These are phyloP conservation scores for Hassar affinis DNA, from an alignment of 2,113 vertebrate genomes.

Conservation along the genomic window DNA sequence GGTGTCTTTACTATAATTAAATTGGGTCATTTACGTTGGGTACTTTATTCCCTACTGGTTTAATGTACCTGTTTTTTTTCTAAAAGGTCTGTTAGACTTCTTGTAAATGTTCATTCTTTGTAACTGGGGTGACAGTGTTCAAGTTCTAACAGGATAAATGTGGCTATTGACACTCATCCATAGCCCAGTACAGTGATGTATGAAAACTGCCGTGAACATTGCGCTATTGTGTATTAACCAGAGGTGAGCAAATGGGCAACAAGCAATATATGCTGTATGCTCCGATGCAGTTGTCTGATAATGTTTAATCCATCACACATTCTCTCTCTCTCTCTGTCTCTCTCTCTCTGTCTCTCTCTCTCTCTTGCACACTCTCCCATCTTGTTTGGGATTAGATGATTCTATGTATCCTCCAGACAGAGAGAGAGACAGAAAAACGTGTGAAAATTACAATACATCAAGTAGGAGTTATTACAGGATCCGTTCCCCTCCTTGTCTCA, in stretches of 20 bases:
- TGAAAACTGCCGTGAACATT: constrained; percentile 39
- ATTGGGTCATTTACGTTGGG: constrained; percentile 26
- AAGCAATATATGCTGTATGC: constrained; percentile 47
- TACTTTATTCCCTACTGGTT: constrained; percentile 17
- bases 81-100: constrained; percentile 17
- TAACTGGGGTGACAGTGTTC: constrained; percentile 16
- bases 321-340: constrained; percentile 33
- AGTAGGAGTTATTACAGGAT: constrained; percentile 80
- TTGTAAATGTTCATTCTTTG: constrained; percentile 15
- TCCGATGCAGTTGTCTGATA: constrained; percentile 47
- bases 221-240: constrained; percentile 43
- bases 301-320: constrained; percentile 48
- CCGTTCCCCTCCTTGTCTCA: constrained; percentile 64
- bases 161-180: constrained; percentile 21
- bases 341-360: constrained; percentile 38
- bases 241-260: constrained; percentile 52
- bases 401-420: constrained; percentile 78
- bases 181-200: constrained; percentile 33
- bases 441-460: constrained; percentile 85
- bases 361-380: constrained; percentile 38
- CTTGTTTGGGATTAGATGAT: constrained; percentile 59
- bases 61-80: not conserved
- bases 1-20: constrained; percentile 33
- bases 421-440: constrained; percentile 61
- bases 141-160: constrained; percentile 29